Evolutionary conservation across 1,140 invertebrate species (phyloP).

Genomic region (Brachionus asplanchnoidis): DNA sequence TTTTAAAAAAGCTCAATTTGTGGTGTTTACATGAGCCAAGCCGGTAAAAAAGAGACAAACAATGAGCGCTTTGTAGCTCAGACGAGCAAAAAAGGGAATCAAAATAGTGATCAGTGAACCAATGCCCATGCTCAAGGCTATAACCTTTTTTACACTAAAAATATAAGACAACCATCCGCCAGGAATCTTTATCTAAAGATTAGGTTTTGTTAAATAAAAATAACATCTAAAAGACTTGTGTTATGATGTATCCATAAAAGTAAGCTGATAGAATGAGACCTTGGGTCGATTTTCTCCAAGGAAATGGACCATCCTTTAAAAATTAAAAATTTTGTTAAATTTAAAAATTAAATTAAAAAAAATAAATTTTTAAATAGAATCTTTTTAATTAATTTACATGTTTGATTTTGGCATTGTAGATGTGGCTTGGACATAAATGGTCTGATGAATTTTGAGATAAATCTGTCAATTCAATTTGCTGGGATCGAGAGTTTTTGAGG

Average conservation of each 20-base stretch:
- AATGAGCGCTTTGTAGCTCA: background rate
- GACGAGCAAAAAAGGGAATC: conserved; percentile 13
- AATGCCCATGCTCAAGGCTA: conserved; percentile 43
- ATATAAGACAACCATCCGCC: conserved; percentile 38
- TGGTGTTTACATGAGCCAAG: background rate
- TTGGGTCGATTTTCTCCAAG: conserved; percentile 53
- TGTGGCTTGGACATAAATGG: background rate
- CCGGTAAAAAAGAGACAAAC: conserved; percentile 21
- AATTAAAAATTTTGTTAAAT: background rate
- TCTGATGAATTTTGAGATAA: background rate
- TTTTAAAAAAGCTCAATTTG: background rate
- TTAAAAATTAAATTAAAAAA: background rate
- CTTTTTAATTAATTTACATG: background rate
- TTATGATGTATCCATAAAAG: conserved; percentile 39
- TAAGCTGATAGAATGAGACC: conserved; percentile 50
- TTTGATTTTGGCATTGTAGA: background rate
- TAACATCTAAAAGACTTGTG: conserved; percentile 45
- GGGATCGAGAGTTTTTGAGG: background rate
- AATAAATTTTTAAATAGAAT: background rate
- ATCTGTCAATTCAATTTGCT: background rate
- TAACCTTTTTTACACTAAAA: conserved; percentile 54
- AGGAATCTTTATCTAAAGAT: background rate
- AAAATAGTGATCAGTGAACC: background rate
- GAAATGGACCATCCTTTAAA: conserved; percentile 15
- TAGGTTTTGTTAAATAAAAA: background rate